These are phyloP conservation scores for Apis cerana DNA, from an alignment of 1,140 invertebrate species.

Conservation along the genomic window DNA sequence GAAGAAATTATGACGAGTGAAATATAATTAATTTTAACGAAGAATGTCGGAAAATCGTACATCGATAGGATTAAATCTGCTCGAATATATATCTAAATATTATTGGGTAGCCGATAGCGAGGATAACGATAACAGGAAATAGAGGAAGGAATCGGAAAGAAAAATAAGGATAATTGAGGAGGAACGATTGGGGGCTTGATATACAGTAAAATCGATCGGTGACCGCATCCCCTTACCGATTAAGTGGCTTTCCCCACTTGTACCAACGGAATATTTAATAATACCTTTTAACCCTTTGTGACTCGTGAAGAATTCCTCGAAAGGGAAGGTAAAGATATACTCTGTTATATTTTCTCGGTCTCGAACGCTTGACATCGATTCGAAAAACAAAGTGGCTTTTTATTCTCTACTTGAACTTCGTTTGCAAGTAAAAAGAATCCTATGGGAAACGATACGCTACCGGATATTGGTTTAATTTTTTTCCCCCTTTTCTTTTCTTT, in stretches of 20 bases:
- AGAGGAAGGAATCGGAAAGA: not conserved
- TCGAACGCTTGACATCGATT: conserved; percentile 11
- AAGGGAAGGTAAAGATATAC: not conserved
- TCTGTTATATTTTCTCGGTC: not conserved
- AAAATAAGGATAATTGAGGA: not conserved
- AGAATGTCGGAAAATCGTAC: not conserved
- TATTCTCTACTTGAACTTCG: not conserved
- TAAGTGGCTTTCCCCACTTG: not conserved
- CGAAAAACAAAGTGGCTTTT: not conserved
- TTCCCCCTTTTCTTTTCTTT: not conserved
- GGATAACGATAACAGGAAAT: not conserved
- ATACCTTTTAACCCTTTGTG: conserved; percentile 14
- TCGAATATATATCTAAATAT: not conserved
- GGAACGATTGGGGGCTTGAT: not conserved
- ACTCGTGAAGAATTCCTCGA: not conserved
- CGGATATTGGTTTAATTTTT: not conserved
- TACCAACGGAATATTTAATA: conserved; percentile 14
- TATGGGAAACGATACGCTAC: no score
- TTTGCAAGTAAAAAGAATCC: conserved; percentile 11
- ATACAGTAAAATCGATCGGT: conserved; percentile 1
- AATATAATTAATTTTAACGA: no score
- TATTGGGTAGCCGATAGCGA: not conserved
- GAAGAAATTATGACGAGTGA: not conserved
- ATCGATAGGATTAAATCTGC: not conserved
- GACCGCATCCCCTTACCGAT: not conserved